Conservation (phyloP, 2,888 invertebrate species). For the Polymixis lichenea region DNA sequence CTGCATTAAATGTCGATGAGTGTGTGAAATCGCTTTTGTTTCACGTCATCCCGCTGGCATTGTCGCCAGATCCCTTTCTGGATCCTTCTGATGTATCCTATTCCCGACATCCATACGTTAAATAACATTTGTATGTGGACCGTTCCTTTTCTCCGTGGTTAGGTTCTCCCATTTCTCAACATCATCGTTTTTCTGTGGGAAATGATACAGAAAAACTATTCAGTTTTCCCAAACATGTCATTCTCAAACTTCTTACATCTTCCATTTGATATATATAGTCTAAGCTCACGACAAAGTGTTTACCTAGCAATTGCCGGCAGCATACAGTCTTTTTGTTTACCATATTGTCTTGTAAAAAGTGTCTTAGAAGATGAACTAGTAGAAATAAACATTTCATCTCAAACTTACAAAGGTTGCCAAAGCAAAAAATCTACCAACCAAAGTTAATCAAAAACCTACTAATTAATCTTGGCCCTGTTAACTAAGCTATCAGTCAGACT, state of each 20-base stretch:
- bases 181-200: background rate
- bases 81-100: constrained; percentile 5
- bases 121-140: no score
- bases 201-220: background rate
- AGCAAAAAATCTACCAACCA: background rate
- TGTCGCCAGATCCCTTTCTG: background rate
- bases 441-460: background rate
- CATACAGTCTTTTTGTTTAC: no score
- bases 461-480: background rate
- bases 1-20: constrained; percentile 58
- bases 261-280: background rate
- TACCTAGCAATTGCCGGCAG: background rate
- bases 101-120: background rate
- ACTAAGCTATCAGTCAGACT: background rate
- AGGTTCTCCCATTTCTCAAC: background rate
- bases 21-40: constrained; percentile 58
- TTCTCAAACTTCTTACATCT: background rate
- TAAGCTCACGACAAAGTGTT: background rate
- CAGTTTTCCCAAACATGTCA: background rate
- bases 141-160: background rate
- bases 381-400: background rate
- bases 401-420: background rate
- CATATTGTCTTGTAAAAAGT: background rate
- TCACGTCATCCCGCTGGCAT: constrained; percentile 21
- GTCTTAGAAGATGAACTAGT: background rate